phyloP scores from a whole-genome alignment of 2,113 vertebrate species.

The Ondatra zibethicus region DNA sequence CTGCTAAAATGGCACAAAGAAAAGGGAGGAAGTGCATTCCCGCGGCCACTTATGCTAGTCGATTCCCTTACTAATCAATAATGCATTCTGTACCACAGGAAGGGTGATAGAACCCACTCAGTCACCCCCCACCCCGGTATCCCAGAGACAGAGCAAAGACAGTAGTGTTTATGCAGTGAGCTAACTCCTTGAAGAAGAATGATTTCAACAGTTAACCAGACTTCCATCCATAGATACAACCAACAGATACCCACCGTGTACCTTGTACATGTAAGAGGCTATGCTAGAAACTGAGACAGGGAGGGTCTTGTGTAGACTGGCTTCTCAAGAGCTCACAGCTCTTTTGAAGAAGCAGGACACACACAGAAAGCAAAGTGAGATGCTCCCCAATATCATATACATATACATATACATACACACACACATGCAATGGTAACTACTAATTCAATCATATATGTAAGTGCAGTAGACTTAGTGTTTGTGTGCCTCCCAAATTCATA shows the following conservation, averaged over 20 bases:
- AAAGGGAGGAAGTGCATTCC: slow-evolving; percentile 44
- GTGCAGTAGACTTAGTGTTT: background rate
- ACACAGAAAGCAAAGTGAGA: slow-evolving; percentile 1
- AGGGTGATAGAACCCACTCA: background rate
- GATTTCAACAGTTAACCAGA: background rate
- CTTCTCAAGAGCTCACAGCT: slow-evolving; percentile 6
- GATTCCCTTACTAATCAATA: slow-evolving; percentile 48
- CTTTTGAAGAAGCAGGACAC: background rate
- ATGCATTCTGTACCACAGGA: background rate
- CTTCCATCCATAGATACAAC: background rate
- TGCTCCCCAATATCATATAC: background rate
- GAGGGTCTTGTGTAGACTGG: background rate
- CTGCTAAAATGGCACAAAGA: slow-evolving; percentile 37
- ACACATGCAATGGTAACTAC: background rate
- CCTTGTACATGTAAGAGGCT: background rate
- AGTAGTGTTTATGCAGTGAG: background rate
- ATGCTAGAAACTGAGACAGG: background rate
- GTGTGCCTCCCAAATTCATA: background rate
- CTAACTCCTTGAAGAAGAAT: background rate
- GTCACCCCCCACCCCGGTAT: slow-evolving; percentile 33
- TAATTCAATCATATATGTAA: background rate
- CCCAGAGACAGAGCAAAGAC: background rate
- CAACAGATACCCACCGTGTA: background rate
- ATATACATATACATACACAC: background rate
- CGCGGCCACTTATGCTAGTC: background rate